These are phyloP conservation scores for Dusona sp. DNA, from an alignment of 2,888 invertebrate genomes.

Conservation along the genomic window DNA sequence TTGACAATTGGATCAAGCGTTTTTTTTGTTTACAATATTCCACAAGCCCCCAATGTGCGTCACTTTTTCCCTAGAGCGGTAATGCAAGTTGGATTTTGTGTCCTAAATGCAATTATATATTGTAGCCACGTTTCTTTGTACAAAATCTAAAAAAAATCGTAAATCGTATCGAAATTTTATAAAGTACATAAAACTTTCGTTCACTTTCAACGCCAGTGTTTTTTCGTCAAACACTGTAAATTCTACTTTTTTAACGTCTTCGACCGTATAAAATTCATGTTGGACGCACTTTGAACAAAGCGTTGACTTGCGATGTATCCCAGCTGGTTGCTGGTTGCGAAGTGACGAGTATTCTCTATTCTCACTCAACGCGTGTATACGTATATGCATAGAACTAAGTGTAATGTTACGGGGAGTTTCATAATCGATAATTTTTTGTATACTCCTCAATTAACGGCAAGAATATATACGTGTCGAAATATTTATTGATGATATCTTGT, in stretches of 20 bases:
- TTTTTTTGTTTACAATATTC: not conserved
- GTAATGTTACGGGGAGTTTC: slow-evolving; percentile 25
- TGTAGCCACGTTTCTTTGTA: not conserved
- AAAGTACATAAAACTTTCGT: slow-evolving; percentile 1
- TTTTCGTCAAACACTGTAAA: slow-evolving; percentile 1
- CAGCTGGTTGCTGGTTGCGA: slow-evolving; percentile 54
- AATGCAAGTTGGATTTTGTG: slow-evolving; percentile 33
- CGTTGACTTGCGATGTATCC: slow-evolving; percentile 20
- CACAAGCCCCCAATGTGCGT: slow-evolving; percentile 49
- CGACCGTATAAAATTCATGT: slow-evolving; percentile 44
- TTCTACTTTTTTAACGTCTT: slow-evolving; percentile 19
- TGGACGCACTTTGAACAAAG: slow-evolving; percentile 17
- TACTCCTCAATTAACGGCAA: not conserved
- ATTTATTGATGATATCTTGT: slow-evolving; percentile 2
- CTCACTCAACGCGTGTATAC: too few relatives aligned
- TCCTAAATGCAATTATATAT: not conserved
- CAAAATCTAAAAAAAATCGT: not conserved
- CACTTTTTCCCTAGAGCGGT: slow-evolving; percentile 25
- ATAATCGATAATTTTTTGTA: not conserved
- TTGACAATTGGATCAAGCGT: not conserved
- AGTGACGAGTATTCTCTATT: slow-evolving; percentile 39
- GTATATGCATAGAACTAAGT: too few relatives aligned
- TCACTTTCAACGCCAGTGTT: not conserved
- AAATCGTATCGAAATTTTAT: not conserved
- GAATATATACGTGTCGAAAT: not conserved